Percentiles rank a stretch among this genome's conserved stretches.
phyloP scores from a whole-genome alignment of 2,888 invertebrate genomes.

The Polymixis lichenea region DNA sequence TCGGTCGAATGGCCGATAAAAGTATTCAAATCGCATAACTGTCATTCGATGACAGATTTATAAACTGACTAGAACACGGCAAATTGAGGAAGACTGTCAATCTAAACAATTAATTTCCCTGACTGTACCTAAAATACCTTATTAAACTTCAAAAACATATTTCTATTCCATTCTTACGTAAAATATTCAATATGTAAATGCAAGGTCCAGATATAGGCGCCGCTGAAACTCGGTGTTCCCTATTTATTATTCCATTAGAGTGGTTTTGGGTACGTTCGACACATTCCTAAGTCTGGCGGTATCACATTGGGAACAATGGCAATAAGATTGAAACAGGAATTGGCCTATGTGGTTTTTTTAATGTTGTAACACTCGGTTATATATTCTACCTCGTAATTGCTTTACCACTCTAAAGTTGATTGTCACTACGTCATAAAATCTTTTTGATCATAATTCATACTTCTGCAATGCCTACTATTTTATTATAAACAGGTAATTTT shows the following conservation, averaged over 20 bases:
- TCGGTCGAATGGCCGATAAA: too few species aligned
- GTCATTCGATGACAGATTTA: too few species aligned
- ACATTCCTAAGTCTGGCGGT: slow-evolving; percentile 1
- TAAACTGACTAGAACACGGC: too few species aligned
- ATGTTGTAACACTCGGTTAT: not conserved
- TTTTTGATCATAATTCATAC: not conserved
- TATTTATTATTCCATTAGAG: slow-evolving; percentile 42
- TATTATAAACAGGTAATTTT: too few species aligned
- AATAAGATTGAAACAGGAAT: not conserved
- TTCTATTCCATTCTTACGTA: not conserved
- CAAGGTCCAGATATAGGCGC: slow-evolving; percentile 8
- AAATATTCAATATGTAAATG: slow-evolving; percentile 36
- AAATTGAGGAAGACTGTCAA: too few species aligned
- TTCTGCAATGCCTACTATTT: not conserved
- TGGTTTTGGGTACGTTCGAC: slow-evolving; percentile 28
- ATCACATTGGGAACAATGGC: not conserved
- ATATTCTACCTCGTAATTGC: not conserved
- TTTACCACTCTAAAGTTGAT: too few species aligned
- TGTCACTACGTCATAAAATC: not conserved
- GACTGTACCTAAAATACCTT: not conserved
- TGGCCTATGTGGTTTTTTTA: not conserved
- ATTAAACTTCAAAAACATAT: slow-evolving; percentile 5
- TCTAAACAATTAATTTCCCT: not conserved
- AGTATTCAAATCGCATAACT: too few species aligned
- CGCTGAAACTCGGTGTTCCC: not conserved